Conservation (phyloP, 2,888 invertebrate genomes). For the Drosophila tripunctata region DNA sequence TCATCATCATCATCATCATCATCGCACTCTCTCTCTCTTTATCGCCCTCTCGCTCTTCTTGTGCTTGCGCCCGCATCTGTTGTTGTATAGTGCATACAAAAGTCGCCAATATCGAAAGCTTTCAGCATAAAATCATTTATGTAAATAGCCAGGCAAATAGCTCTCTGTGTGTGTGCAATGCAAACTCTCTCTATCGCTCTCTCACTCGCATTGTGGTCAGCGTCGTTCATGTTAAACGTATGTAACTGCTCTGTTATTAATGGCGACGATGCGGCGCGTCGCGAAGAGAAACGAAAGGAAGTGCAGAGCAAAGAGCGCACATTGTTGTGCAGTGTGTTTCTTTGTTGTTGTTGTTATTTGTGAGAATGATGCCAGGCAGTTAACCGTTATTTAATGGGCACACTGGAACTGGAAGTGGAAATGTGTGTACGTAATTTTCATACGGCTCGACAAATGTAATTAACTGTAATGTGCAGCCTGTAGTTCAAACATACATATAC, state of each 20-base stretch:
- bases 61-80: conserved; percentile 26
- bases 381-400: conserved; percentile 73
- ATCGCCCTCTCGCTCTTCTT: not conserved
- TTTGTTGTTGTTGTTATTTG: conserved; percentile 53
- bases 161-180: conserved; percentile 21
- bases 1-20: too few relatives aligned
- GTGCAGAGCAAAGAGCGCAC: conserved; percentile 23
- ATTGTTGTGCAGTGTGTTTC: too few relatives aligned
- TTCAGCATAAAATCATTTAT: conserved; percentile 71
- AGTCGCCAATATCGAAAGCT: conserved; percentile 20
- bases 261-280: conserved; percentile 53
- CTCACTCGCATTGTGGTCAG: conserved; percentile 51
- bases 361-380: conserved; percentile 62
- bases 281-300: conserved; percentile 11
- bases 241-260: conserved; percentile 70
- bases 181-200: conserved; percentile 36
- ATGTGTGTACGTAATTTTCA: conserved; percentile 69
- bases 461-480: conserved; percentile 66
- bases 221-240: conserved; percentile 33
- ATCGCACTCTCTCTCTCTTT: not conserved
- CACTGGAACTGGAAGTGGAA: conserved; percentile 34
- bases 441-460: conserved; percentile 68
- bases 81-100: conserved; percentile 36
- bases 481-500: conserved; percentile 26
- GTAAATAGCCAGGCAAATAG: conserved; percentile 54